Base-by-base conservation (phyloP, 2,888 invertebrate genomes). In the Eupithecia subfuscata region DNA sequence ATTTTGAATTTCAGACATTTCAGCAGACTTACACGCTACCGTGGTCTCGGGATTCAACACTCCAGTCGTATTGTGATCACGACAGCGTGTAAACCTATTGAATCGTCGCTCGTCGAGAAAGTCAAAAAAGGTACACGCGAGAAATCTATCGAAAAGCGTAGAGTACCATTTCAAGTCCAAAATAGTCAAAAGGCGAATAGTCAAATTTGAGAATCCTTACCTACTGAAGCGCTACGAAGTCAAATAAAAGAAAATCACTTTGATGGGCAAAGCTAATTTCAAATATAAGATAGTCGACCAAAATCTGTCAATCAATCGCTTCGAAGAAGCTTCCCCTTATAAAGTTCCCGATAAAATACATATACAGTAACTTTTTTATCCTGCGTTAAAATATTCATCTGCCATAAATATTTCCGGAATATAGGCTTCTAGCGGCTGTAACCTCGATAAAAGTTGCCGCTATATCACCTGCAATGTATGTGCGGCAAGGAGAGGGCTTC, bases 381-480 rank as follows among this genome's bases (percentile, higher is more conserved):
- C 16, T 67, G 11, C 40, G 40, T 67, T 40, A 67, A 67, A 67
- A 67, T 67, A 67, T 67, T 67, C 65, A 67, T 67, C 65, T 34
- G 65, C 37, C 65, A 40, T 67, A 67, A 67, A 67, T 40, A 67
- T 40, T 22, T 67, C 37, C 65, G n/a, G 37, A n/a, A 67, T 67
- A 65, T 37, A 40, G 6, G 65, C 40, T 67, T 40, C 40, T 67
- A 67, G 40, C 65, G 22, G 34, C 64, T 67, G 65, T 67, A 67
- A n/a, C 65, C n/a, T 67, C 65, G 34, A 67, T 67, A 67, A 40
- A 67, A 67, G 65, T 67, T 67, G 40, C 40, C 65, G 65, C 65
- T 67, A n/a, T 67, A 67, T 67, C 65, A 67, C 65, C 65, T 67
- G 65, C 65, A 40, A n/a, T 37, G 65, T 67, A 22, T 67, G 65